Conservation (phyloP, 2,797 vertebrate species). For the Oceanodroma leucorhoa region DNA sequence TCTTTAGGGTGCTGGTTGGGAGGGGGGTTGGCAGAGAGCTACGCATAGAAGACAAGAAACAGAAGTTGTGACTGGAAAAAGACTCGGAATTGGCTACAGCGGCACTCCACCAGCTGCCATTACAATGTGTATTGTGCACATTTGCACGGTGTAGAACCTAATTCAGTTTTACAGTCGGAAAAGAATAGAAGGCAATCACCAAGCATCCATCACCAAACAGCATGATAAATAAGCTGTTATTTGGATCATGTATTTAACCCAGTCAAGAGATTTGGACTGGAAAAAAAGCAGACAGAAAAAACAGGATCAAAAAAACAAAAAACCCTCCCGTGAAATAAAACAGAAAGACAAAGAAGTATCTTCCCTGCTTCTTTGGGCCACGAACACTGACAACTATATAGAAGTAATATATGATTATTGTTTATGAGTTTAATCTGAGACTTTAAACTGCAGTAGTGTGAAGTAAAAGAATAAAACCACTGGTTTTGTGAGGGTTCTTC, state of each 20-base stretch:
- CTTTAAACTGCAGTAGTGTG: not conserved
- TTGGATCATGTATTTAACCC: constrained; percentile 49
- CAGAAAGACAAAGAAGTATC: not conserved
- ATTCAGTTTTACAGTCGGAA: constrained; percentile 69
- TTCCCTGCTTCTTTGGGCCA: not conserved
- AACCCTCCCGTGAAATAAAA: not conserved
- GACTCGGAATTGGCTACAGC: constrained; percentile 48
- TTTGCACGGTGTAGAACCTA: constrained; percentile 69
- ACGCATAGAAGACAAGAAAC: constrained; percentile 56
- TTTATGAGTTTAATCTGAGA: not conserved
- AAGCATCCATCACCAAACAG: constrained; percentile 61
- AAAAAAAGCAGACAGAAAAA: not conserved
- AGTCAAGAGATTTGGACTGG: constrained; percentile 27
- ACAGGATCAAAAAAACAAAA: not conserved
- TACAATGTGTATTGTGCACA: constrained; percentile 61
- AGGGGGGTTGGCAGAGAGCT: not conserved
- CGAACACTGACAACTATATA: not conserved
- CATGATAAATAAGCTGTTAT: constrained; percentile 64
- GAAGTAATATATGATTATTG: not conserved
- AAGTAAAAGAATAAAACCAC: not conserved
- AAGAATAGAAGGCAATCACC: constrained; percentile 62
- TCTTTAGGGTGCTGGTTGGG: constrained; percentile 45
- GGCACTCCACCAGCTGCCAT: constrained; percentile 66
- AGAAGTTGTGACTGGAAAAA: constrained; percentile 63
- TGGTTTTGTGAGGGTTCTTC: not conserved